phyloP scores from a whole-genome alignment of 2,888 invertebrate genomes.

The Caenorhabditis zanzibari region DNA sequence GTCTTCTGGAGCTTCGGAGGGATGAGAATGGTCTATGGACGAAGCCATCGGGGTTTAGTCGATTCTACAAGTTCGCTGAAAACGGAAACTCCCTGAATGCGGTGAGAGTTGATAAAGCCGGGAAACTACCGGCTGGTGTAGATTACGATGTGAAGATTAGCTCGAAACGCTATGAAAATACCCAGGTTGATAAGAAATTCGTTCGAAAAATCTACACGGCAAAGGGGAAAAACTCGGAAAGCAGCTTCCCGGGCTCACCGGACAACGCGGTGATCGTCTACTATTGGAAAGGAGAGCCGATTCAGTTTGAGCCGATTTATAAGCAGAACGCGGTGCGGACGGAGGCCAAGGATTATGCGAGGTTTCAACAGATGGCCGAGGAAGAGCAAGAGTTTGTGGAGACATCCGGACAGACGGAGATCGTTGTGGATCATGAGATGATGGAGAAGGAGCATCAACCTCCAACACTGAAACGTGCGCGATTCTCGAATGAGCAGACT shows the following conservation, averaged over 20 bases:
- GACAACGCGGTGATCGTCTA: conserved; percentile 71
- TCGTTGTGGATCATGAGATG: background rate
- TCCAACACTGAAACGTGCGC: conserved; percentile 42
- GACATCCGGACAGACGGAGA: background rate
- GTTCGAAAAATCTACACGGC: conserved; percentile 76
- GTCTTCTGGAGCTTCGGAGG: conserved; percentile 62
- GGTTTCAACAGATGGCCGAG: conserved; percentile 41
- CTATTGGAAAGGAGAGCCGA: conserved; percentile 76
- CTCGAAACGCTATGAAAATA: conserved; percentile 74
- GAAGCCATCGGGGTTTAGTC: conserved; percentile 71
- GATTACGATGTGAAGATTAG: conserved; percentile 68
- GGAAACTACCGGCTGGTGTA: conserved; percentile 51
- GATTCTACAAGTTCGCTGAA: conserved; percentile 68
- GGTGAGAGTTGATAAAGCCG: conserved; percentile 63
- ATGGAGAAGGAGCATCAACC: conserved; percentile 6
- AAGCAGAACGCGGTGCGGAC: conserved; percentile 48
- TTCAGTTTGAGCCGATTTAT: conserved; percentile 45
- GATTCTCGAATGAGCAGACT: conserved; percentile 5
- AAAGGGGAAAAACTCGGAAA: conserved; percentile 46
- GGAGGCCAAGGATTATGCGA: conserved; percentile 25
- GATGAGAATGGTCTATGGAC: conserved; percentile 76
- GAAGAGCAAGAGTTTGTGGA: conserved; percentile 63
- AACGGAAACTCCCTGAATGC: conserved; percentile 74
- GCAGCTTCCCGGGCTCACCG: conserved; percentile 56
- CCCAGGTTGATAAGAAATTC: conserved; percentile 69